A percentile compares a stretch with the other conserved stretches of the same genome.
phyloP scores from a whole-genome alignment of 2,113 vertebrate species.

The Balaeniceps rex region DNA sequence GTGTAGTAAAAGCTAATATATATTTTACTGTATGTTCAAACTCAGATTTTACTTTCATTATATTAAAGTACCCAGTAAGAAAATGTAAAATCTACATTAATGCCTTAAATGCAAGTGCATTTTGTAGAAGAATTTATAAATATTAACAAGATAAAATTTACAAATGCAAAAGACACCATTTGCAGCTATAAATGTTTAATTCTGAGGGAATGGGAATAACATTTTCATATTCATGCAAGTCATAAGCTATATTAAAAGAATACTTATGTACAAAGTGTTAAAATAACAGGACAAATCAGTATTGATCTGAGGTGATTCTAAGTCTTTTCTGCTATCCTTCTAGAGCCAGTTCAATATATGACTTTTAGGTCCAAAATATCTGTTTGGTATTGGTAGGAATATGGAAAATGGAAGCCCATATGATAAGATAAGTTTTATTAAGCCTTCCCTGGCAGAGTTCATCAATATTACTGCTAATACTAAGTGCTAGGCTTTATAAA shows the following conservation, averaged over 20 bases:
- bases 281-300: neutral
- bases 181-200: constrained; percentile 31
- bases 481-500: neutral
- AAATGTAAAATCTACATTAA: neutral
- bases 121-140: constrained; percentile 16
- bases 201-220: neutral
- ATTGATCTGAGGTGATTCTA: neutral
- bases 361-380: neutral
- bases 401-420: neutral
- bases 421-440: neutral
- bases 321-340: neutral
- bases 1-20: neutral
- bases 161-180: neutral
- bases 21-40: neutral
- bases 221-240: neutral
- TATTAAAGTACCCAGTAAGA: neutral
- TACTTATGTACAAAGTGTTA: neutral
- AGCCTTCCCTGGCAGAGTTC: neutral
- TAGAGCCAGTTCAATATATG: neutral
- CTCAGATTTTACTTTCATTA: neutral
- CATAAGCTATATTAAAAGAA: neutral
- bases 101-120: neutral
- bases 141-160: constrained; percentile 30
- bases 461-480: neutral
- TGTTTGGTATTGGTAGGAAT: neutral